A percentile compares a stretch with the other conserved stretches of the same genome.
Evolutionary conservation across 2,113 vertebrate species (phyloP).

Genomic region (Pitta sordida): DNA sequence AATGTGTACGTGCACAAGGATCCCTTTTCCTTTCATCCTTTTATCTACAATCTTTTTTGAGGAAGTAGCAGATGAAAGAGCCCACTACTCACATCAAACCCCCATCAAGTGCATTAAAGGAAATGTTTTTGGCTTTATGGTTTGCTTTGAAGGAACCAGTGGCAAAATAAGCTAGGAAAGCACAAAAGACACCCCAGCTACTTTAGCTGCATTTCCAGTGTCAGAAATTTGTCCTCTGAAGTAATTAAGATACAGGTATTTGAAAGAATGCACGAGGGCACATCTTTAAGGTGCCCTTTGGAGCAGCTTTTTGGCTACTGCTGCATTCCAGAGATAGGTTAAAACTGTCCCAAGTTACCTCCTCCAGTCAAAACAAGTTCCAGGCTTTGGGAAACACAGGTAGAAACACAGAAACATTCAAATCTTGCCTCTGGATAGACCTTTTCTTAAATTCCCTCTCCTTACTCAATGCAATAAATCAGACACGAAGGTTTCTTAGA

Average conservation of each 20-base stretch:
- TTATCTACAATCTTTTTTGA: not conserved
- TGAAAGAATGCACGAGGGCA: not conserved
- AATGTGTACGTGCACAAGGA: rapidly evolving
- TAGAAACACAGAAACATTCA: not conserved
- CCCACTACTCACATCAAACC: not conserved
- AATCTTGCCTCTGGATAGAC: not conserved
- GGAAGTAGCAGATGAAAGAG: constrained; percentile 30
- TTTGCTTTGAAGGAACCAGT: constrained; percentile 31
- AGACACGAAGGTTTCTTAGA: not conserved
- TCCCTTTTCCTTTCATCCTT: not conserved
- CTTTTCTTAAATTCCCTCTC: not conserved
- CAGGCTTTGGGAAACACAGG: not conserved
- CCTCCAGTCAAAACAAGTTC: not conserved
- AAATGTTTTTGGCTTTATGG: not conserved
- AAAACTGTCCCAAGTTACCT: not conserved
- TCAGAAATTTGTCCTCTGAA: not conserved
- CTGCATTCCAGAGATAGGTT: not conserved
- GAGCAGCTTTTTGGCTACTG: not conserved
- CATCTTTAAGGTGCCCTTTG: not conserved
- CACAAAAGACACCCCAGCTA: not conserved
- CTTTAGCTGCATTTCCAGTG: not conserved
- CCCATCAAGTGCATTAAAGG: not conserved
- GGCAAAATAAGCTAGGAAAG: constrained; percentile 1
- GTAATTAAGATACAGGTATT: not conserved
- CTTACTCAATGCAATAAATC: not conserved